Evolutionary conservation across 2,888 invertebrate genomes (phyloP).

Genomic region (Perithous albicinctus): DNA sequence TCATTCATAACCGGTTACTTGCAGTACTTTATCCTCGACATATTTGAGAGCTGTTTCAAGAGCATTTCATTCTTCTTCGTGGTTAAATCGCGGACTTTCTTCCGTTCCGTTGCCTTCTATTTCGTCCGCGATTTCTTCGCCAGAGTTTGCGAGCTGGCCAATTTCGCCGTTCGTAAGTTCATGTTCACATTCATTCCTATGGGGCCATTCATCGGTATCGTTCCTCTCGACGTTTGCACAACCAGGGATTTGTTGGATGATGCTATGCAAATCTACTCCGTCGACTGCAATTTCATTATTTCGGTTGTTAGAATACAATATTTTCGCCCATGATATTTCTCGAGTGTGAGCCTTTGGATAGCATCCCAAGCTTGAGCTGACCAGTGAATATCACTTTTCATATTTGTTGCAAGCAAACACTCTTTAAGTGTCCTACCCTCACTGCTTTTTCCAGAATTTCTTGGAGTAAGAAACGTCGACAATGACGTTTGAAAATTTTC

Average conservation of each 20-base stretch:
- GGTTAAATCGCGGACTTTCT: constrained; percentile 40
- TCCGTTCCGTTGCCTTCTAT: constrained; percentile 34
- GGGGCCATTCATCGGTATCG: constrained; percentile 28
- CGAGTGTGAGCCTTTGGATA: constrained; percentile 62
- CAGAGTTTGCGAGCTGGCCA: constrained; percentile 38
- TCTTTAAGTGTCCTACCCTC: constrained; percentile 52
- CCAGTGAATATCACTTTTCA: constrained; percentile 68
- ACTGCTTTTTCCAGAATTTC: constrained; percentile 53
- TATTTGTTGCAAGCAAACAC: constrained; percentile 57
- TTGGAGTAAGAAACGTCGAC: constrained; percentile 64
- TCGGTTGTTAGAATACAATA: constrained; percentile 40
- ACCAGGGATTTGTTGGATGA: constrained; percentile 58
- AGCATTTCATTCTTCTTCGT: constrained; percentile 54
- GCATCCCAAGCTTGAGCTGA: constrained; percentile 68
- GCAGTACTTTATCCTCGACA: constrained; percentile 49
- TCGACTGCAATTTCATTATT: constrained; percentile 49
- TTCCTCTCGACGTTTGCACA: constrained; percentile 55
- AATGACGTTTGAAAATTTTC: constrained; percentile 70
- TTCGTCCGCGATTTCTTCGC: constrained; percentile 40
- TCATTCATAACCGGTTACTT: constrained; percentile 61
- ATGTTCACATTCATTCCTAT: constrained; percentile 48
- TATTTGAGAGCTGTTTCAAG: constrained; percentile 63
- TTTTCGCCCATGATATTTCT: constrained; percentile 66
- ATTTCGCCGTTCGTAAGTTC: constrained; percentile 50
- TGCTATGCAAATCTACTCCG: constrained; percentile 54